A percentile compares a stretch with the other conserved stretches of the same genome.
These are phyloP conservation scores for Lordiphosa andalusiaca DNA, from an alignment of 2,888 invertebrate genomes.

Conservation along the genomic window DNA sequence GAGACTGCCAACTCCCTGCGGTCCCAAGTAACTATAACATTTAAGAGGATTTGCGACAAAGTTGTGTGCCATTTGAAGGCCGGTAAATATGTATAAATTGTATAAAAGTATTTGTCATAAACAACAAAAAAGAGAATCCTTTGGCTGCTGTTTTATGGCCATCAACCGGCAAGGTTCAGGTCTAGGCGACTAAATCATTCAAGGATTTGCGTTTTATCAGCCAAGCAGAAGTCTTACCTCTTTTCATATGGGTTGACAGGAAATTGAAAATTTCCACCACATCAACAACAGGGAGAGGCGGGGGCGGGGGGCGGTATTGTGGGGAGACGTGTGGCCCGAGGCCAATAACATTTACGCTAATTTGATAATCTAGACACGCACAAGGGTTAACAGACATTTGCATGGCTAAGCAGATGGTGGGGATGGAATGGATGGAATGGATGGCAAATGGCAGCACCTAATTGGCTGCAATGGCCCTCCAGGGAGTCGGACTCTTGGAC, in stretches of 20 bases:
- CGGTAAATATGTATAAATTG: conserved; percentile 6
- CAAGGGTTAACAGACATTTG: conserved; percentile 69
- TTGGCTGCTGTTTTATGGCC: conserved; percentile 56
- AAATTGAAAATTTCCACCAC: conserved; percentile 70
- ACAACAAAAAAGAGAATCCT: neutral
- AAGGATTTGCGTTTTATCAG: conserved; percentile 61
- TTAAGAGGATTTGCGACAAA: conserved; percentile 75
- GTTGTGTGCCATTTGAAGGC: conserved; percentile 65
- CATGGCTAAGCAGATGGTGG: conserved; percentile 68
- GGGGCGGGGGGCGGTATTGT: too few species aligned
- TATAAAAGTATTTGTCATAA: conserved; percentile 17
- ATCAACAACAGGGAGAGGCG: conserved; percentile 2
- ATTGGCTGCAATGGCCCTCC: conserved; percentile 80
- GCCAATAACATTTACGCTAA: conserved; percentile 73
- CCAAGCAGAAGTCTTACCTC: conserved; percentile 40
- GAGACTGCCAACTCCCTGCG: conserved; percentile 7
- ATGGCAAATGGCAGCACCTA: conserved; percentile 68
- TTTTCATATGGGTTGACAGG: conserved; percentile 46
- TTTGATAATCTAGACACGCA: conserved; percentile 76
- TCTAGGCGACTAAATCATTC: conserved; percentile 61
- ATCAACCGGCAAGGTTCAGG: conserved; percentile 60
- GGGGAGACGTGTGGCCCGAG: conserved; percentile 32
- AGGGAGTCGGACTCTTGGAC: conserved; percentile 60
- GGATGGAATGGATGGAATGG: too few species aligned
- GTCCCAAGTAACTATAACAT: conserved; percentile 73